These are phyloP conservation scores for Monodelphis domestica DNA, from an alignment of 2,797 vertebrate species.

Conservation along the genomic window DNA sequence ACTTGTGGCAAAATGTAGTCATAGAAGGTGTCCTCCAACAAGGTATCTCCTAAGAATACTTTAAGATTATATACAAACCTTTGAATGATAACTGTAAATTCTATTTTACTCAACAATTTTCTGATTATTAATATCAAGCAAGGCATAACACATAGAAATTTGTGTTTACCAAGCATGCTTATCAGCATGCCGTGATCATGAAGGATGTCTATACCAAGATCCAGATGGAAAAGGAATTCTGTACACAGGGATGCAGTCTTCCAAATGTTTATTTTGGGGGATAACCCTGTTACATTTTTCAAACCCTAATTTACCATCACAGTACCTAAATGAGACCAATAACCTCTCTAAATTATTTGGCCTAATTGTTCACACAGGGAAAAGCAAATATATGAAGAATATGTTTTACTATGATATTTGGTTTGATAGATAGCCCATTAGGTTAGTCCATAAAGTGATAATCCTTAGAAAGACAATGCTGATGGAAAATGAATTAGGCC, in stretches of 20 bases:
- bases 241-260: background rate
- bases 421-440: background rate
- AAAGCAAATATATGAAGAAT: no score
- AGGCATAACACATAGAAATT: background rate
- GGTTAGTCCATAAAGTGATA: background rate
- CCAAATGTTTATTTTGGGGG: background rate
- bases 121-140: background rate
- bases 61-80: background rate
- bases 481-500: background rate
- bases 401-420: background rate
- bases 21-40: background rate
- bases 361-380: background rate
- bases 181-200: no score
- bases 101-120: background rate
- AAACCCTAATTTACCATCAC: background rate
- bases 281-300: background rate
- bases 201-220: background rate
- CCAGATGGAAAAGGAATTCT: background rate
- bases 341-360: background rate
- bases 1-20: background rate
- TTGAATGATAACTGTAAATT: no score
- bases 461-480: background rate
- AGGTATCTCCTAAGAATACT: background rate
- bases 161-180: background rate
- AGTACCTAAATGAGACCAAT: background rate